These are phyloP conservation scores for Bombycilla garrulus DNA, from an alignment of 2,113 vertebrate genomes.

Conservation along the genomic window DNA sequence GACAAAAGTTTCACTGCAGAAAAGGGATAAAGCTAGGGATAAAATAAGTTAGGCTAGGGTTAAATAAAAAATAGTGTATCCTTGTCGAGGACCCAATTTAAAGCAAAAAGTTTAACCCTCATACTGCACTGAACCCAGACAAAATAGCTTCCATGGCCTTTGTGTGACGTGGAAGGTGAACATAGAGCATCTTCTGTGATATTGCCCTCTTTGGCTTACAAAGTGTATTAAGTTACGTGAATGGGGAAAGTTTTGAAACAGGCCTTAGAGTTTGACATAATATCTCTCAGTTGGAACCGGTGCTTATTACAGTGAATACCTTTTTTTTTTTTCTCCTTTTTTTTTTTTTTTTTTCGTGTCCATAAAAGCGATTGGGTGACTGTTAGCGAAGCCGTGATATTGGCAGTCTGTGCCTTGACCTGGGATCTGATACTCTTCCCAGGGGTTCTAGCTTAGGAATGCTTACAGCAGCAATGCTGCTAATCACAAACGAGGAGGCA, in stretches of 20 bases:
- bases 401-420: constrained; percentile 70
- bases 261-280: constrained; percentile 70
- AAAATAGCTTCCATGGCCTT: constrained; percentile 54
- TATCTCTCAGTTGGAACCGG: constrained; percentile 67
- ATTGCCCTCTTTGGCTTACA: constrained; percentile 59
- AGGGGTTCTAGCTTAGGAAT: constrained; percentile 65
- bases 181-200: constrained; percentile 61
- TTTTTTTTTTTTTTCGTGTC: constrained; percentile 26
- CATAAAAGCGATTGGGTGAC: constrained; percentile 75
- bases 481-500: constrained; percentile 71
- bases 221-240: constrained; percentile 65
- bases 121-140: constrained; percentile 11
- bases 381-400: constrained; percentile 70
- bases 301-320: constrained; percentile 66
- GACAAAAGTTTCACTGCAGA: neutral
- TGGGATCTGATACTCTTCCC: constrained; percentile 67
- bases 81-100: constrained; percentile 52
- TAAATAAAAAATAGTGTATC: constrained; percentile 44
- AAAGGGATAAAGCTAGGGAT: neutral
- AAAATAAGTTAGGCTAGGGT: constrained; percentile 17
- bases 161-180: constrained; percentile 55
- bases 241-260: constrained; percentile 68
- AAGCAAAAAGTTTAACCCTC: constrained; percentile 58
- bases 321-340: neutral
- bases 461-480: constrained; percentile 72